phyloP scores from a whole-genome alignment of 2,888 invertebrate genomes.

The Apotomis betuletana region DNA sequence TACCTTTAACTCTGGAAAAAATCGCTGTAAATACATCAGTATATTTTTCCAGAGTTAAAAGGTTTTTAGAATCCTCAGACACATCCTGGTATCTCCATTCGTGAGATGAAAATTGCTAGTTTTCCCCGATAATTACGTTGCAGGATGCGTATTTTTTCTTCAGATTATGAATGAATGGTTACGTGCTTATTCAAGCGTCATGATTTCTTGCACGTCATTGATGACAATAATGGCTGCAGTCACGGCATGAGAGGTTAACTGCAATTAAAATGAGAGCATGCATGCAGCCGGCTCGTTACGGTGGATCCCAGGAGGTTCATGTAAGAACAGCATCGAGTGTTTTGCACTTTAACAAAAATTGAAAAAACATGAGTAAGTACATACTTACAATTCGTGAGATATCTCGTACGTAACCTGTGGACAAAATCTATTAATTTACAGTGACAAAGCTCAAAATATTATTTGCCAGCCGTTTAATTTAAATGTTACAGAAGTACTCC shows the following conservation, averaged over 20 bases:
- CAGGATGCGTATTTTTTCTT: constrained; percentile 61
- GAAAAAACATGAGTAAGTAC: too few species aligned
- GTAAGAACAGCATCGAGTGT: neutral
- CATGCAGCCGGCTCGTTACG: constrained; percentile 39
- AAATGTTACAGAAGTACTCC: neutral
- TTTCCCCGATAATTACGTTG: constrained; percentile 55
- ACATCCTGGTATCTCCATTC: constrained; percentile 22
- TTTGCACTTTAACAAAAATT: neutral
- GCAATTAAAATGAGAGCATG: constrained; percentile 45
- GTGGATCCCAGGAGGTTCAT: constrained; percentile 34
- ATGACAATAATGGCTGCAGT: constrained; percentile 63
- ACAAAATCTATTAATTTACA: neutral
- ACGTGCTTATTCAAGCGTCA: constrained; percentile 68
- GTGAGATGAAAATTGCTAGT: constrained; percentile 3
- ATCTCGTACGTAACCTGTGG: too few species aligned
- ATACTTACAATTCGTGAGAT: too few species aligned
- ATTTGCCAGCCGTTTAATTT: too few species aligned
- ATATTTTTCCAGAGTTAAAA: neutral
- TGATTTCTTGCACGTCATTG: constrained; percentile 72
- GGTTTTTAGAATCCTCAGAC: neutral
- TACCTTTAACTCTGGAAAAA: too few species aligned
- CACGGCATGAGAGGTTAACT: constrained; percentile 56
- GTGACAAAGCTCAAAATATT: neutral
- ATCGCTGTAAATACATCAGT: too few species aligned
- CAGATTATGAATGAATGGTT: constrained; percentile 64